Conservation (phyloP, 1,140 invertebrate genomes). For the Drosophila nebulosa region DNA sequence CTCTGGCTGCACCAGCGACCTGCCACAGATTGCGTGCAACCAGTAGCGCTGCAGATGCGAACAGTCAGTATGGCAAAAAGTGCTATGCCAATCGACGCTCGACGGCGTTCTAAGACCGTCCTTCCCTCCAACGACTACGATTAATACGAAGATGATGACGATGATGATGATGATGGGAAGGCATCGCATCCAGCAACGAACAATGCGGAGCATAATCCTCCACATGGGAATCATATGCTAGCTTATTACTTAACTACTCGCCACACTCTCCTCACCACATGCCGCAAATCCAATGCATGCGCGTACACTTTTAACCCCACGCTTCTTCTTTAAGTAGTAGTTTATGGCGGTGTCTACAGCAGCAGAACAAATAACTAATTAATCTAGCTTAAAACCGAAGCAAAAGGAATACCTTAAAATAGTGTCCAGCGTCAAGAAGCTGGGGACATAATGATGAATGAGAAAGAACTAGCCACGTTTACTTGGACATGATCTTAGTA, state of each 20-base stretch:
- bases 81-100: slow-evolving; percentile 77
- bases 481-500: slow-evolving; percentile 29
- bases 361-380: slow-evolving; percentile 56
- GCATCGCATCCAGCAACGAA: slow-evolving; percentile 65
- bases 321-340: slow-evolving; percentile 64
- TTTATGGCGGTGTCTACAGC: slow-evolving; percentile 58
- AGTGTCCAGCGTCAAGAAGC: background rate
- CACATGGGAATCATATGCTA: slow-evolving; percentile 56
- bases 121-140: slow-evolving; percentile 9
- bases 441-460: background rate
- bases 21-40: slow-evolving; percentile 77
- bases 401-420: slow-evolving; percentile 12
- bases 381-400: slow-evolving; percentile 41
- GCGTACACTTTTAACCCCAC: slow-evolving; percentile 49
- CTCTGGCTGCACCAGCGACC: slow-evolving; percentile 43
- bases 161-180: background rate
- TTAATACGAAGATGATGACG: background rate
- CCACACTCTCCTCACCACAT: slow-evolving; percentile 32
- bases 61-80: slow-evolving; percentile 63
- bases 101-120: slow-evolving; percentile 70
- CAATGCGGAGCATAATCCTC: slow-evolving; percentile 69
- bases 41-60: slow-evolving; percentile 72
- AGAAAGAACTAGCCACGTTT: slow-evolving; percentile 32
- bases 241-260: slow-evolving; percentile 62
- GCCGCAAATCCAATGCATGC: slow-evolving; percentile 52